These are phyloP conservation scores for Numida meleagris DNA, from an alignment of 2,113 vertebrate genomes.

Conservation along the genomic window DNA sequence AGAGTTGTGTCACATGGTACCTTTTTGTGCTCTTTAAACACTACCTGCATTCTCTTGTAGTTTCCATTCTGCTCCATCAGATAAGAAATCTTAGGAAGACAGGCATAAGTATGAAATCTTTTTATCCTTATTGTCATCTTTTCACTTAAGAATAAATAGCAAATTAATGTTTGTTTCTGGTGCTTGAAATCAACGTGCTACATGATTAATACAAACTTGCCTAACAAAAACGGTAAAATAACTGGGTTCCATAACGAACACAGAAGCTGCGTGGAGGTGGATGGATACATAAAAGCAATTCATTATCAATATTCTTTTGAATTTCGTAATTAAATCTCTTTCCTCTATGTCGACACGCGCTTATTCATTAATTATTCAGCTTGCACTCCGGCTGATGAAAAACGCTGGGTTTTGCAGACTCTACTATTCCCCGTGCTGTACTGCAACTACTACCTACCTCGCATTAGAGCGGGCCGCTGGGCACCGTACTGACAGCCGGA, in stretches of 20 bases:
- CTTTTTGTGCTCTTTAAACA: not conserved
- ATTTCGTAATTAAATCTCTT: not conserved
- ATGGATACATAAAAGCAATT: not conserved
- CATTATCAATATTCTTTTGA: not conserved
- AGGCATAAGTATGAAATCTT: not conserved
- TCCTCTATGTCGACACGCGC: not conserved
- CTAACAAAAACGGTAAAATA: not conserved
- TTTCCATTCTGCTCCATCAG: not conserved
- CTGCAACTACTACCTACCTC: not conserved
- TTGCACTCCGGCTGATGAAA: not conserved
- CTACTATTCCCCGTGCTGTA: not conserved
- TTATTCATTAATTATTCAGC: not conserved
- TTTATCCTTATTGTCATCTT: not conserved
- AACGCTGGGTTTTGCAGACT: not conserved
- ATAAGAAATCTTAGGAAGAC: not conserved
- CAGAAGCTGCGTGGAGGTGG: not conserved
- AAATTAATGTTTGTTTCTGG: not conserved
- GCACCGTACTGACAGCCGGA: rapidly evolving
- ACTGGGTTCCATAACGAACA: not conserved
- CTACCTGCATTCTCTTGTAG: not conserved
- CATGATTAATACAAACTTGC: not conserved
- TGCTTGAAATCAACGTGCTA: not conserved
- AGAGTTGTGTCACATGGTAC: rapidly evolving
- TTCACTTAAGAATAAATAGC: not conserved
- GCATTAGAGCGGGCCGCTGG: not conserved